Evolutionary conservation across 2,888 invertebrate species (phyloP), one percentile per base, ranked within the genome.

Genomic region (Plebejus melissa): DNA sequence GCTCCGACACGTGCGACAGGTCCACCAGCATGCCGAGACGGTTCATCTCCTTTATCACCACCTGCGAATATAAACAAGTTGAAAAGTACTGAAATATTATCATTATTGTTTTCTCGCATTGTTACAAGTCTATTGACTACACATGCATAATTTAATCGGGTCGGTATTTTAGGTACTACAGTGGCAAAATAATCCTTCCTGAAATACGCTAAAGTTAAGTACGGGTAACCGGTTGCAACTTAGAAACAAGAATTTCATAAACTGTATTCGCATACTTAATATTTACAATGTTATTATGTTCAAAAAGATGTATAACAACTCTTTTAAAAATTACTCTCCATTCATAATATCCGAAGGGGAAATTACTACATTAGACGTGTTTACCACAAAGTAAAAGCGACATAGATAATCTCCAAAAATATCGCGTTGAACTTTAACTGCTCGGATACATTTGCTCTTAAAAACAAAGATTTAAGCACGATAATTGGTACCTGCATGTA

Each of bases 11-110:
- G 89, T 98, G 97, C 7, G 96, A 96, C 80, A 97, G 89, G 87
- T 98, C 98, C 79, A 98, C 96, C 87, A 98, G 94, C 97, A 98
- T 98, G 41, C 98, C 98, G 78, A 98, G 94, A 3, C 97, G 95
- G 91, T 98, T 98, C 97, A 98, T 97, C 92, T 98, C 98, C 82
- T 95, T 96, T 79, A 97, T 95, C 82, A 97, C 96, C 83, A 95
- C 95, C 96, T 96, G 91, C 22, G 74, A 78, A 77, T 58, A n/a
- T 36, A 57, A 11, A 13, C n/a, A 22, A 46, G 69, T 16, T 4
- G 16, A 54, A 54, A 54, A 54, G 54, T 54, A 16, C 54, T 16
- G 16, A 0, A 11, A 11, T 9, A 46, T 46, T 9, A 41, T 41
- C 1, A 41, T 2, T 32, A 32, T 41, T 41, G 7, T 41, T 41